phyloP scores from a whole-genome alignment of 2,797 vertebrate species.

The Pempheris klunzingeri region DNA sequence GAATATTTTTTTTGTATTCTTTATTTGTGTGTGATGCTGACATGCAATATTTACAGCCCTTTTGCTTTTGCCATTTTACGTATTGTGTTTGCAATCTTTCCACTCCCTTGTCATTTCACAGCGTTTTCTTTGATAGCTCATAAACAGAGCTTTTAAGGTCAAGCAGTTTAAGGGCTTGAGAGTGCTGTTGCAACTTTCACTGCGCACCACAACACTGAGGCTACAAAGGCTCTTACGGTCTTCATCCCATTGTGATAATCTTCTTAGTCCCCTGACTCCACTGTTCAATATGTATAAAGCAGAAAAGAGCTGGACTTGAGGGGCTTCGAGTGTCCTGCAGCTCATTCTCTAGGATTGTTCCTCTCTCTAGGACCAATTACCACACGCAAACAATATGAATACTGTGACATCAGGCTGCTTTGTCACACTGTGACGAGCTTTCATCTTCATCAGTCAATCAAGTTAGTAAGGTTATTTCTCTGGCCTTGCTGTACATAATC shows the following conservation, averaged over 20 bases:
- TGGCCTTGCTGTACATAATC: conserved; percentile 2
- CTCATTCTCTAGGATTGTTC: conserved; percentile 67
- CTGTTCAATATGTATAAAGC: conserved; percentile 80
- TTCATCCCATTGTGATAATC: conserved; percentile 89
- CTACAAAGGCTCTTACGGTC: conserved; percentile 82
- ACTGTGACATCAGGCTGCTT: conserved; percentile 32
- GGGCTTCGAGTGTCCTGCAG: conserved; percentile 72
- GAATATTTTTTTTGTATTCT: conserved; percentile 31
- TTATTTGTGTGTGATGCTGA: conserved; percentile 15
- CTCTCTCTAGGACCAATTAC: conserved; percentile 72
- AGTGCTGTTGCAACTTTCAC: conserved; percentile 70
- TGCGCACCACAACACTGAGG: conserved; percentile 50
- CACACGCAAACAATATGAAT: conserved; percentile 48
- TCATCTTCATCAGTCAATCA: conserved; percentile 22
- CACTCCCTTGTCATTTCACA: conserved; percentile 38
- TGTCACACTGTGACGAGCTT: conserved; percentile 29
- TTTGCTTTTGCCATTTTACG: conserved; percentile 43
- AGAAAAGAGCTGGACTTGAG: conserved; percentile 75
- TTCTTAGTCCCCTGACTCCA: conserved; percentile 80
- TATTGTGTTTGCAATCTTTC: conserved; percentile 44
- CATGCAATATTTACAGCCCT: background rate
- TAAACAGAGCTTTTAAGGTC: conserved; percentile 76
- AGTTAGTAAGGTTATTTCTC: too few species aligned
- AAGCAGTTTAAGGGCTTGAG: conserved; percentile 76
- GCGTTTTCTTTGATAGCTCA: conserved; percentile 52